A percentile compares a stretch with the other conserved stretches of the same genome.
Conservation (phyloP, 2,113 vertebrate genomes). For the Syngnathoides biaculeatus region DNA sequence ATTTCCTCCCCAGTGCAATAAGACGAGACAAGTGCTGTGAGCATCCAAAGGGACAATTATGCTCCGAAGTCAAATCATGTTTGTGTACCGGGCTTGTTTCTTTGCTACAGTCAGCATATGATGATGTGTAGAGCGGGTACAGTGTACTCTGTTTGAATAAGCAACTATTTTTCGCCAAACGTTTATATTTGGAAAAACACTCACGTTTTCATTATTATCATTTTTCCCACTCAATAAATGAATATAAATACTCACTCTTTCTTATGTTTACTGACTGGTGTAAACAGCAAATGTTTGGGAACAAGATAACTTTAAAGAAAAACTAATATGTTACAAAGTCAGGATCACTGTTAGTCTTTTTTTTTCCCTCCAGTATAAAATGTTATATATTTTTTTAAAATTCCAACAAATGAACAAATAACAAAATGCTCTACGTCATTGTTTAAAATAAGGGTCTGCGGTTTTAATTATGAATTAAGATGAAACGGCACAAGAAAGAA, state of each 20-base stretch:
- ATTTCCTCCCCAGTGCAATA: constrained; percentile 57
- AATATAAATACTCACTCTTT: constrained; percentile 34
- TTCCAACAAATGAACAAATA: too few species aligned
- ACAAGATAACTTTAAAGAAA: not conserved
- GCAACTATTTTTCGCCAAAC: constrained; percentile 60
- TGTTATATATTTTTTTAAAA: not conserved
- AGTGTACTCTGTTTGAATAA: constrained; percentile 36
- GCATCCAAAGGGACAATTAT: constrained; percentile 54
- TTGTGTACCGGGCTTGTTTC: constrained; percentile 6
- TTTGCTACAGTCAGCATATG: not conserved
- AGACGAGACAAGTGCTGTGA: constrained; percentile 28
- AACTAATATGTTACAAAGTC: not conserved
- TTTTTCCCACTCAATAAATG: constrained; percentile 63
- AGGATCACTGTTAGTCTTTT: not conserved
- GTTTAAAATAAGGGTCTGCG: not conserved
- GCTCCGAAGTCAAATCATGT: constrained; percentile 12
- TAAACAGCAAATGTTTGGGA: not conserved
- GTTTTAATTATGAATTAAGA: not conserved
- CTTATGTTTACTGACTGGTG: not conserved
- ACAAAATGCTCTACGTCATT: not conserved
- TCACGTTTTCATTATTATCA: constrained; percentile 56
- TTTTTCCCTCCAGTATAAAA: not conserved
- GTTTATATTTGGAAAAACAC: constrained; percentile 63
- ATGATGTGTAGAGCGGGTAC: not conserved
- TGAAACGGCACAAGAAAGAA: not conserved